These are phyloP conservation scores for Scotopteryx bipunctaria DNA, from an alignment of 2,888 invertebrate species.

Conservation along the genomic window DNA sequence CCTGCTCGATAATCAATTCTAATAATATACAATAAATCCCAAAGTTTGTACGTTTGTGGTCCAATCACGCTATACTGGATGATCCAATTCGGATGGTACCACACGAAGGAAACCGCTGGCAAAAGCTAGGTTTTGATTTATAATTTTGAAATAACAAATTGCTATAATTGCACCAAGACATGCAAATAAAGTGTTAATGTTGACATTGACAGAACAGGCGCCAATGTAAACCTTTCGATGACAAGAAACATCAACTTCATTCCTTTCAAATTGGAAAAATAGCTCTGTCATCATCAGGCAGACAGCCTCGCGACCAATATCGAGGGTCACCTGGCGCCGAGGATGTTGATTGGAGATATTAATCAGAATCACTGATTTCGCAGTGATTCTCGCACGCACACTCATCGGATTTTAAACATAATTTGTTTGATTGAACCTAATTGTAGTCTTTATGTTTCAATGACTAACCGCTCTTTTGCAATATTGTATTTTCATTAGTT, in stretches of 20 bases:
- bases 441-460: constrained; percentile 33
- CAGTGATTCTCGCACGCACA: too few relatives aligned
- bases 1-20: too few relatives aligned
- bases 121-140: too few relatives aligned
- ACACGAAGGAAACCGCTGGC: too few relatives aligned
- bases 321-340: constrained; percentile 36
- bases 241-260: constrained; percentile 14
- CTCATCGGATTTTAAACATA: constrained; percentile 34
- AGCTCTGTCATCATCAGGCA: constrained; percentile 32
- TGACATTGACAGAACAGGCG: constrained; percentile 2
- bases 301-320: constrained; percentile 35
- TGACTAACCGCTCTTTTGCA: constrained; percentile 18
- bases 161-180: neutral
- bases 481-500: constrained; percentile 21
- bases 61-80: too few relatives aligned
- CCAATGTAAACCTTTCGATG: constrained; percentile 14
- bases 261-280: constrained; percentile 17
- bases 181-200: constrained; percentile 3
- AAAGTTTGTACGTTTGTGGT: too few relatives aligned
- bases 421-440: constrained; percentile 33
- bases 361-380: constrained; percentile 34
- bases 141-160: neutral
- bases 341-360: constrained; percentile 32
- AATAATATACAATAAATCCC: too few relatives aligned
- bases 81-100: too few relatives aligned